These are phyloP conservation scores for Mixornis gularis DNA, from an alignment of 2,113 vertebrate genomes.

Conservation along the genomic window DNA sequence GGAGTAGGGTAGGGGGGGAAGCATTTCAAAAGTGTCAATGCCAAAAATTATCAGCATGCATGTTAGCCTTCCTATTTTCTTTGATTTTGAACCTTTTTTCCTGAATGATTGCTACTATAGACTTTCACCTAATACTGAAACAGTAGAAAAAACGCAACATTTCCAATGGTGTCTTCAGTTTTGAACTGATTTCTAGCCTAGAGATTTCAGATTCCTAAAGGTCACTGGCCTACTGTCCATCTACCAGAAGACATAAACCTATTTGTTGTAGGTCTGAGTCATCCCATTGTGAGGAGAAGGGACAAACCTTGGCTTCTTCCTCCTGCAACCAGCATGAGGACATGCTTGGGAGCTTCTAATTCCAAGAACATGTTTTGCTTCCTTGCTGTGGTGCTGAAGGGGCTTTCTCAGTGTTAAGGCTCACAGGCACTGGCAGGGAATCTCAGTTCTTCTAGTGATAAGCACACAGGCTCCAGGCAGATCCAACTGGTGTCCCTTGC, in stretches of 20 bases:
- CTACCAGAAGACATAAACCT: not conserved
- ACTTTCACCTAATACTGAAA: not conserved
- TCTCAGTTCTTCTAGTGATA: not conserved
- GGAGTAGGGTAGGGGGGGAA: not conserved
- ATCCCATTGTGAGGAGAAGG: not conserved
- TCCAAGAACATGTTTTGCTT: not conserved
- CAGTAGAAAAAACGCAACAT: not conserved
- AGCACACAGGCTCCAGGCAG: not conserved
- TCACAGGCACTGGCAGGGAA: not conserved
- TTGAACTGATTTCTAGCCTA: not conserved
- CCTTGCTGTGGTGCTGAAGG: not conserved
- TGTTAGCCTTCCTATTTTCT: not conserved
- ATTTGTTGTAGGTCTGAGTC: not conserved
- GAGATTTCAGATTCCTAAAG: not conserved
- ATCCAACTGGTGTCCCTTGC: not conserved
- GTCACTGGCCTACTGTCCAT: not conserved
- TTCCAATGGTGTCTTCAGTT: not conserved
- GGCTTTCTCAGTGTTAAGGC: not conserved
- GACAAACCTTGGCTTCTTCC: not conserved
- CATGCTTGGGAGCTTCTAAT: not conserved
- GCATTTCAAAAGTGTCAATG: not conserved
- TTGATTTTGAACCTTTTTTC: not conserved
- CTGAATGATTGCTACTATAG: not conserved
- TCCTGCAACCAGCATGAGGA: rapidly evolving
- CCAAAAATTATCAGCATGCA: not conserved